A percentile compares a stretch with the other conserved stretches of the same genome.
Evolutionary conservation across 2,888 invertebrate species (phyloP).

Genomic region (Neuroscelio doddi): DNA sequence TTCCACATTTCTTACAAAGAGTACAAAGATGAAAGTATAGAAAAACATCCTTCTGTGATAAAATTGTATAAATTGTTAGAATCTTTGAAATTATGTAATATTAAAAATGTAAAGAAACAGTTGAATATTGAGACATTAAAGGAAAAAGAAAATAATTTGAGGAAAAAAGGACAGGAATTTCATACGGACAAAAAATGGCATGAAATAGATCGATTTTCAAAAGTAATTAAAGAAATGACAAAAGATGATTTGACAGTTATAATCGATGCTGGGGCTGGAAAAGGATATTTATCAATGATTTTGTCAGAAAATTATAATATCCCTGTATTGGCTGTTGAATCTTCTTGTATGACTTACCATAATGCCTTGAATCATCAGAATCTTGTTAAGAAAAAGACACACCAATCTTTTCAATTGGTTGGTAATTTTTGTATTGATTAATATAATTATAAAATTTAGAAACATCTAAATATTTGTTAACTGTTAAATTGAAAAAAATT

Average conservation of each 20-base stretch:
- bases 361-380: constrained; percentile 76
- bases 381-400: constrained; percentile 45
- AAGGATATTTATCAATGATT: constrained; percentile 84
- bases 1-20: constrained; percentile 74
- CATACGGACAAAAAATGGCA: constrained; percentile 81
- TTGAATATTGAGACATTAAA: too few species aligned
- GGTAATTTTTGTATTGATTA: constrained; percentile 9
- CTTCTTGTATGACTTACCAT: constrained; percentile 78
- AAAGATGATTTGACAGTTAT: constrained; percentile 51
- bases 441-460: not conserved
- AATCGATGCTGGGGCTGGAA: constrained; percentile 91
- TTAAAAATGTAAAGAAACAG: not conserved
- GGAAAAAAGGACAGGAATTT: constrained; percentile 9
- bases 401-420: constrained; percentile 58
- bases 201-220: constrained; percentile 73
- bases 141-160: not conserved
- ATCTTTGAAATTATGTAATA: constrained; percentile 1
- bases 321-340: constrained; percentile 88
- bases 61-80: constrained; percentile 17
- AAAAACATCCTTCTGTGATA: constrained; percentile 18
- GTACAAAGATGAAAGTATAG: constrained; percentile 5
- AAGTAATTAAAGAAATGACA: constrained; percentile 52
- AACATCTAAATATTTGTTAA: not conserved
- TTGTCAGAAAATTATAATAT: constrained; percentile 81
- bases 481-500: not conserved